Evolutionary conservation across 2,888 invertebrate species (phyloP).

Genomic region (Ceramica pisi): DNA sequence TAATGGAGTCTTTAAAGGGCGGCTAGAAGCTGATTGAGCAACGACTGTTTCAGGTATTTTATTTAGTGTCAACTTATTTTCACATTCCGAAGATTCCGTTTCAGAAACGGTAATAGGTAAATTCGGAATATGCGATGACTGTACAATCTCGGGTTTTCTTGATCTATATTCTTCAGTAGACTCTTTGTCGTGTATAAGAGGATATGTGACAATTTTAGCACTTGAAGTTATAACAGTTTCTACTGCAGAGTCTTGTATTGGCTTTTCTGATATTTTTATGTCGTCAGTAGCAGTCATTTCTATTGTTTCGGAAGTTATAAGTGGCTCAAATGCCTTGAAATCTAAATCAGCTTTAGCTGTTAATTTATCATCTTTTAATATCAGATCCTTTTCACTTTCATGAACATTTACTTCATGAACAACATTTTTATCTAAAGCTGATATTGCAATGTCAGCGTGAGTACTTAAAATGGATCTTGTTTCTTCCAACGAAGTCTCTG

Average conservation of each 20-base stretch:
- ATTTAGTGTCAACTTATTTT: conserved; percentile 87
- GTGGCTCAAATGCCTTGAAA: conserved; percentile 91
- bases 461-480: conserved; percentile 81
- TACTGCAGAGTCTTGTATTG: conserved; percentile 78
- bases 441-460: conserved; percentile 87
- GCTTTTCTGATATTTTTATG: conserved; percentile 90
- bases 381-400: conserved; percentile 92
- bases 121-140: conserved; percentile 90
- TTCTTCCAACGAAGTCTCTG: conserved; percentile 89
- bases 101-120: conserved; percentile 92
- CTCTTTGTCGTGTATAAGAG: conserved; percentile 93
- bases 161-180: conserved; percentile 73
- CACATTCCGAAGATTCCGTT: conserved; percentile 92
- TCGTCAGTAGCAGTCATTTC: conserved; percentile 85
- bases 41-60: conserved; percentile 72
- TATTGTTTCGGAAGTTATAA: conserved; percentile 90
- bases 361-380: conserved; percentile 87
- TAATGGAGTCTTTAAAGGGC: conserved; percentile 84
- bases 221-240: conserved; percentile 91
- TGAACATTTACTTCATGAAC: conserved; percentile 91
- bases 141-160: conserved; percentile 80
- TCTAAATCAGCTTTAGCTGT: conserved; percentile 90
- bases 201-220: conserved; percentile 92
- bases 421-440: conserved; percentile 91
- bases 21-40: conserved; percentile 75